Conservation (phyloP, 2,797 vertebrate genomes). For the Neomorphus geoffroyi region DNA sequence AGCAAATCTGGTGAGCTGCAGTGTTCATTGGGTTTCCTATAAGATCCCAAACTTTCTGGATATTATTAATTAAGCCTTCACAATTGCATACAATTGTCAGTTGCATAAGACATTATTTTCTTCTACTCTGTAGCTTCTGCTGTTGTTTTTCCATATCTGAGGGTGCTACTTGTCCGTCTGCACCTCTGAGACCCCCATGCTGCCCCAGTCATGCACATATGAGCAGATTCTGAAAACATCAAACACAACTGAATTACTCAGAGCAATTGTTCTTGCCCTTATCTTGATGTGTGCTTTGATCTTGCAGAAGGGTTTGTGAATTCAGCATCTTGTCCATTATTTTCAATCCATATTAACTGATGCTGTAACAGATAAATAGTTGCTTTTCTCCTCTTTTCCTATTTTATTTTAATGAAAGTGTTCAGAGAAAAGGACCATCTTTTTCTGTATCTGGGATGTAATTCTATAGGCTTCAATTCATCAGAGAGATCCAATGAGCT, state of each 20-base stretch:
- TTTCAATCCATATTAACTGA: not conserved
- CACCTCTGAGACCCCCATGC: accelerated
- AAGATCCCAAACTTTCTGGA: not conserved
- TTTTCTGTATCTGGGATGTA: not conserved
- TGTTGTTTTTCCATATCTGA: not conserved
- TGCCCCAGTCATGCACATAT: accelerated
- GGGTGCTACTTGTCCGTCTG: not conserved
- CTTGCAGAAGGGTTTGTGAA: not conserved
- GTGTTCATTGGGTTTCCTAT: not conserved
- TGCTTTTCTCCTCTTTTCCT: not conserved
- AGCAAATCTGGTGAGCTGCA: not conserved
- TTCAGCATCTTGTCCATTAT: not conserved
- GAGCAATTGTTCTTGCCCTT: not conserved
- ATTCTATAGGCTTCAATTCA: not conserved
- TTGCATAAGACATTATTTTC: not conserved
- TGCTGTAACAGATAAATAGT: not conserved
- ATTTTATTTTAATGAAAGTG: not conserved
- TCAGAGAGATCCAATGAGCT: not conserved
- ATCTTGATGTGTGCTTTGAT: not conserved
- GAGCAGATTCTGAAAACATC: not conserved
- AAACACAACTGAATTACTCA: not conserved
- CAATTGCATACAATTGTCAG: not conserved
- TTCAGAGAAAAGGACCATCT: not conserved
- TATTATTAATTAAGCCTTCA: not conserved
- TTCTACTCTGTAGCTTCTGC: not conserved